Evolutionary conservation across 2,888 invertebrate genomes (phyloP).

Genomic region (Hoplodrina ambigua): DNA sequence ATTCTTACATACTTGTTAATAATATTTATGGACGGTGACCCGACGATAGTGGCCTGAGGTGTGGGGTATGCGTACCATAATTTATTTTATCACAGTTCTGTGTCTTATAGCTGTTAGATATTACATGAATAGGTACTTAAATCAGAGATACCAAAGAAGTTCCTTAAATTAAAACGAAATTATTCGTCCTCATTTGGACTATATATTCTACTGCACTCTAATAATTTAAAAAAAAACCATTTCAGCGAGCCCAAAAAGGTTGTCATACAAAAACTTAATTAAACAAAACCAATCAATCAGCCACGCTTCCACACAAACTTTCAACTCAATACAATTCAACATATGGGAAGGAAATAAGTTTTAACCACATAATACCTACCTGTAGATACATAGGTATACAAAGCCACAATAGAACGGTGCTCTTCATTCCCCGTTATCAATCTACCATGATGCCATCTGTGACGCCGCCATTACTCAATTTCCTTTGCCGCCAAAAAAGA

Average conservation of each 20-base stretch:
- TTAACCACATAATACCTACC: slow-evolving; percentile 39
- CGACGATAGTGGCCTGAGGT: slow-evolving; percentile 50
- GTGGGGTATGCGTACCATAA: slow-evolving; percentile 41
- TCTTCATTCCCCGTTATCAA: slow-evolving; percentile 88
- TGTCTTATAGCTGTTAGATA: slow-evolving; percentile 18
- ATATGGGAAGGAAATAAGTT: slow-evolving; percentile 61
- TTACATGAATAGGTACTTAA: background rate
- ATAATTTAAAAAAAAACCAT: background rate
- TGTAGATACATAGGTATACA: slow-evolving; percentile 59
- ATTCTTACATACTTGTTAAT: slow-evolving; percentile 66
- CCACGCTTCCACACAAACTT: slow-evolving; percentile 9
- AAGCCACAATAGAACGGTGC: slow-evolving; percentile 81
- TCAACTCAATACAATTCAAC: slow-evolving; percentile 24
- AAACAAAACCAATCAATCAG: slow-evolving; percentile 24
- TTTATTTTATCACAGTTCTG: slow-evolving; percentile 46
- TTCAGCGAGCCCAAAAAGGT: background rate
- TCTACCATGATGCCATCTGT: slow-evolving; percentile 90
- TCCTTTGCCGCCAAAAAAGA: slow-evolving; percentile 84
- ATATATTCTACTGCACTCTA: too few species aligned
- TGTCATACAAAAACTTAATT: slow-evolving; percentile 11
- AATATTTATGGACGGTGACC: slow-evolving; percentile 64
- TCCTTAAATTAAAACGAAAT: background rate
- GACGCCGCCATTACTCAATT: slow-evolving; percentile 89
- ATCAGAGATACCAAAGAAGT: background rate
- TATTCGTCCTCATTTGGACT: too few species aligned